Percentiles rank a stretch among this genome's conserved stretches.
These are phyloP conservation scores for Parnassius smintheus DNA, from an alignment of 2,888 invertebrate genomes.

Conservation along the genomic window DNA sequence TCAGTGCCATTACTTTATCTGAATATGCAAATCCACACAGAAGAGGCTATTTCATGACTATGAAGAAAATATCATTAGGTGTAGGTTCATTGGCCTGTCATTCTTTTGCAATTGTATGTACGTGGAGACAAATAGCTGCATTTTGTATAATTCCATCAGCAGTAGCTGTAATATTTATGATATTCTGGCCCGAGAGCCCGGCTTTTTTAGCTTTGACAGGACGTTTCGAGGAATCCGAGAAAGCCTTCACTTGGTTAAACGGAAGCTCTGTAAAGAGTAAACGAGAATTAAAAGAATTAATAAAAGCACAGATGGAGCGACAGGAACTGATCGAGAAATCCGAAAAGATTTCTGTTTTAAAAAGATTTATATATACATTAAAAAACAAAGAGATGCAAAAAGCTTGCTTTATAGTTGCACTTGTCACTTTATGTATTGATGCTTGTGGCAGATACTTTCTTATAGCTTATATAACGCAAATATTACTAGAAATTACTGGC, in stretches of 20 bases:
- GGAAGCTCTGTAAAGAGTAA: conserved; percentile 31
- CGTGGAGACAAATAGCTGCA: conserved; percentile 45
- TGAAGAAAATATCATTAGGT: conserved; percentile 38
- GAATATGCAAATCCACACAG: conserved; percentile 45
- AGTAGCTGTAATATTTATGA: conserved; percentile 34
- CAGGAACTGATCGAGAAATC: conserved; percentile 3
- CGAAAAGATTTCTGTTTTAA: not conserved
- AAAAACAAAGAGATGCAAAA: conserved; percentile 42
- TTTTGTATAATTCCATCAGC: conserved; percentile 32
- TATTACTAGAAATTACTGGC: conserved; percentile 41
- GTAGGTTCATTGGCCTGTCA: conserved; percentile 45
- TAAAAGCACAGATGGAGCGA: conserved; percentile 33
- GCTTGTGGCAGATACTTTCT: conserved; percentile 20
- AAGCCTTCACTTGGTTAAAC: conserved; percentile 42
- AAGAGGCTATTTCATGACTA: conserved; percentile 45
- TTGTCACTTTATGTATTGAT: conserved; percentile 44
- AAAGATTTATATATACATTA: conserved; percentile 31
- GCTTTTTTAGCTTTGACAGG: conserved; percentile 46
- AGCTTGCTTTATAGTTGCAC: conserved; percentile 37
- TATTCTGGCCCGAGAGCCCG: conserved; percentile 52
- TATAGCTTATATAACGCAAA: conserved; percentile 31
- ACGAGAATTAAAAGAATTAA: conserved; percentile 31
- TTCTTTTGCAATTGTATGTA: conserved; percentile 36
- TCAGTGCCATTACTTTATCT: conserved; percentile 39
- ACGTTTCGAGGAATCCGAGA: conserved; percentile 42